Evolutionary conservation across 2,888 invertebrate genomes (phyloP), one percentile per base, ranked within the genome.

Genomic region (Strigamia crassipes): DNA sequence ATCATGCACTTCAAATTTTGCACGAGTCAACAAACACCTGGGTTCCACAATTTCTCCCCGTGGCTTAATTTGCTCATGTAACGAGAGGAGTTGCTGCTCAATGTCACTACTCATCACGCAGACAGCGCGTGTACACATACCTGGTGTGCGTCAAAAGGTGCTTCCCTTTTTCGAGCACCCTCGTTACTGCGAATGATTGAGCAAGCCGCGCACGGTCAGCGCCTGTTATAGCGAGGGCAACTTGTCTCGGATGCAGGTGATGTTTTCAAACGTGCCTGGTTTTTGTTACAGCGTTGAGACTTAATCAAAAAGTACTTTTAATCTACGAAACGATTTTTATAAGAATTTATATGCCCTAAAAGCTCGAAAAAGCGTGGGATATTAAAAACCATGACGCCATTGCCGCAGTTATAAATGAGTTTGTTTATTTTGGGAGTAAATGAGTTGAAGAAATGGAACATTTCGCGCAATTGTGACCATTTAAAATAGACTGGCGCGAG

Each of bases 21-120:
- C 73, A 73, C 73, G 73, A 73, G 73, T 73, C 73, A 73, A 73
- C 73, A 73, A 73, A 73, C 73, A 73, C 73, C 73, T 73, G 73
- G 73, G 27, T 73, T 73, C 56, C 56, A 73, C 73, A 73, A 73
- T 31, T 73, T 73, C 73, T 73, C 31, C 73, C 73, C 31, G 31
- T 73, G 73, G 73, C 73, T 73, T 73, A 73, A 73, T 73, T 73
- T 73, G 27, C 31, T 73, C 73, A 73, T 73, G 73, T 73, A 73
- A 73, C 73, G 73, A 73, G 73, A 73, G 73, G 73, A 73, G 73
- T 31, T 73, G 27, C 73, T 73, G 73, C 73, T 73, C 73, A 73
- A 73, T 73, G 73, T 73, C 73, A 73, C 73, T 73, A 31, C 31
- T 27, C 73, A 73, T 73, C 73, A 73, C 15, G 73, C 31, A 73